Percentiles rank a stretch among this genome's conserved stretches.
Evolutionary conservation across 1,140 invertebrate species (phyloP).

Genomic region (Trachymyrmex septentrionalis): DNA sequence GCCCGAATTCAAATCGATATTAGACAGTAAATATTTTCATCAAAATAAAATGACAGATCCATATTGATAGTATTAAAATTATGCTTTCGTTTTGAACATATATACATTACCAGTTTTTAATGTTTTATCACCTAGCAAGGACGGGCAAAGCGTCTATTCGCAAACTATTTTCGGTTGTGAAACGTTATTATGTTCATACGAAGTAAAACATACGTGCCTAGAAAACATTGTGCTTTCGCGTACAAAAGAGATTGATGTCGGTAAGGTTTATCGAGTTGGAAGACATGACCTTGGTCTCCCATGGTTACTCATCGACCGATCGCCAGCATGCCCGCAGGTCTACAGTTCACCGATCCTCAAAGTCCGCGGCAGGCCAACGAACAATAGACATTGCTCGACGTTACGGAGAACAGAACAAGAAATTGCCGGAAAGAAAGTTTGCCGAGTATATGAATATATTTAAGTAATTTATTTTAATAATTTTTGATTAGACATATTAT

Average conservation of each 20-base stretch:
- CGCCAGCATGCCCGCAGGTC: conserved; percentile 63
- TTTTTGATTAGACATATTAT: no score
- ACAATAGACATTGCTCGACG: not conserved
- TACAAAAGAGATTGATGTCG: conserved; percentile 20
- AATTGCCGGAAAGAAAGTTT: not conserved
- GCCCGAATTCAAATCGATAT: not conserved
- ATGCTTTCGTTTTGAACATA: not conserved
- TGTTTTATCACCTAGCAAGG: not conserved
- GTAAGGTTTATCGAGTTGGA: conserved; percentile 78
- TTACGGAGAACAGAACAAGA: not conserved
- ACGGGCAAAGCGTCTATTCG: not conserved
- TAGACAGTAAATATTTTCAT: conserved; percentile 11
- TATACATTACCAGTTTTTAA: not conserved
- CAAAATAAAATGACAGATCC: not conserved
- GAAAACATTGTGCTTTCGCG: not conserved
- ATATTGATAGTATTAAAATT: not conserved
- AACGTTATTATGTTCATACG: not conserved
- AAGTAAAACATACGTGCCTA: conserved; percentile 21
- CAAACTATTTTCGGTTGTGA: not conserved
- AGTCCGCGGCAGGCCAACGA: conserved; percentile 65
- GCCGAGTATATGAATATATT: no score
- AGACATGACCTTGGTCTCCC: conserved; percentile 82
- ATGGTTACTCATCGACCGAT: conserved; percentile 85
- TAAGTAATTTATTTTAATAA: not conserved
- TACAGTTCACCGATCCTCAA: conserved; percentile 75